Evolutionary conservation across 2,888 invertebrate genomes (phyloP), one percentile per base, ranked within the genome.

Genomic region (Neoascia interrupta): DNA sequence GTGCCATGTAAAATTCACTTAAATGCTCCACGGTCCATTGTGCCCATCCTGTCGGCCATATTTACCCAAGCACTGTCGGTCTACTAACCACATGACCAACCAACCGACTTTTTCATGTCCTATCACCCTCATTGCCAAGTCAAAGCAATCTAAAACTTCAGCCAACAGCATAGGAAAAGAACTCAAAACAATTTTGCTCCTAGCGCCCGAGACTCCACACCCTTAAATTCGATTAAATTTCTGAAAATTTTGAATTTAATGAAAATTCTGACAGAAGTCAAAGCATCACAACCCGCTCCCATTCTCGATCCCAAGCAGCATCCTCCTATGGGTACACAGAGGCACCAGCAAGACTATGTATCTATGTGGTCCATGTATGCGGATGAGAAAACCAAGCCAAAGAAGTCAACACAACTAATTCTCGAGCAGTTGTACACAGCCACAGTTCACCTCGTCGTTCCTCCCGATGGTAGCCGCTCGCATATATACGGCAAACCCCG

Each of bases 201-300:
- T 15, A 49, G 11, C 28, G 13, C 5, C 19, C 36, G 23, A 31
- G 47, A 45, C 36, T 18, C 37, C 45, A 47, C 36, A 23, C 60
- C 31, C 63, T 75, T 69, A 75, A 75, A 75, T 75, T 75, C 75
- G 75, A 75, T 69, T 75, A 75, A 75, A 69, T 75, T 75, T 69
- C 43, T 56, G 56, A 49, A 63, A 56, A 63, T 53, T 75, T 63
- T 58, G 63, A 75, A 75, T 63, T 69, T 75, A 75, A 75, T 75
- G 75, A 75, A 75, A 75, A 75, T 75, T 75, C 63, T 75, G 69
- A 75, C 69, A 75, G 63, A 75, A 69, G 69, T 69, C 75, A 69
- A 75, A 75, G 75, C 69, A 61, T 41, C 68, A 51, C 47, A 63
- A 36, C 16, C 26, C 10, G 15, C 21, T 6, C 16, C 13, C 4